Conservation (phyloP, 2,888 invertebrate genomes). For the Blastobasis adustella region DNA sequence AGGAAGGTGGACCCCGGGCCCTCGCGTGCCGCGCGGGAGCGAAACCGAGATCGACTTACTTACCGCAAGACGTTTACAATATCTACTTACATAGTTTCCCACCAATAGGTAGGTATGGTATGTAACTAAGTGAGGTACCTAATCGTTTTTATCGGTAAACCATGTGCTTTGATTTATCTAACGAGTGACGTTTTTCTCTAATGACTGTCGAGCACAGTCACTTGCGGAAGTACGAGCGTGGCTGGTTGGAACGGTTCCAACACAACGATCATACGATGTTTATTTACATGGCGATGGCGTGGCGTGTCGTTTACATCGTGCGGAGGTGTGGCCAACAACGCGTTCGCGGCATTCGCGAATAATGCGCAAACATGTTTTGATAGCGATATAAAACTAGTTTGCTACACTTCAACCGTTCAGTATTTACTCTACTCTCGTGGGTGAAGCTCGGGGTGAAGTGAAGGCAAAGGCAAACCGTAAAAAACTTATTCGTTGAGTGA, state of each 20-base stretch:
- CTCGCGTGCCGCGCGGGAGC: too few relatives aligned
- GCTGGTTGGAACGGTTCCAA: slow-evolving; percentile 36
- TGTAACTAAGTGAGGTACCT: too few relatives aligned
- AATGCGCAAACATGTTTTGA: slow-evolving; percentile 47
- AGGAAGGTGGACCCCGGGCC: too few relatives aligned
- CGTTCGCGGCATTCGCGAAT: slow-evolving; percentile 9
- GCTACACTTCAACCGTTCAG: slow-evolving; percentile 15
- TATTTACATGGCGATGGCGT: slow-evolving; percentile 44
- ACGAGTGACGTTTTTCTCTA: too few relatives aligned
- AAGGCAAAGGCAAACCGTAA: slow-evolving; percentile 1
- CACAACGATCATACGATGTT: slow-evolving; percentile 50
- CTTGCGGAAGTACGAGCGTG: background rate
- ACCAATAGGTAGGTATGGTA: too few relatives aligned
- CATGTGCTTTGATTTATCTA: too few relatives aligned
- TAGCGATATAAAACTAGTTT: slow-evolving; percentile 34
- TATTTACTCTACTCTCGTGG: slow-evolving; percentile 19
- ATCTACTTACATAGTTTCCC: too few relatives aligned
- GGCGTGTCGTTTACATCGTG: slow-evolving; percentile 10
- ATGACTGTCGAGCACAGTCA: too few relatives aligned
- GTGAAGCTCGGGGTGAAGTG: background rate
- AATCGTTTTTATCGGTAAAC: too few relatives aligned
- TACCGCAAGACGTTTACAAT: too few relatives aligned
- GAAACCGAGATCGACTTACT: too few relatives aligned
- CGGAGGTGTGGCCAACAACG: slow-evolving; percentile 41
- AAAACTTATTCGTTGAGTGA: slow-evolving; percentile 7